Conservation (phyloP, 2,888 invertebrate species). For the Machimus atricapillus region DNA sequence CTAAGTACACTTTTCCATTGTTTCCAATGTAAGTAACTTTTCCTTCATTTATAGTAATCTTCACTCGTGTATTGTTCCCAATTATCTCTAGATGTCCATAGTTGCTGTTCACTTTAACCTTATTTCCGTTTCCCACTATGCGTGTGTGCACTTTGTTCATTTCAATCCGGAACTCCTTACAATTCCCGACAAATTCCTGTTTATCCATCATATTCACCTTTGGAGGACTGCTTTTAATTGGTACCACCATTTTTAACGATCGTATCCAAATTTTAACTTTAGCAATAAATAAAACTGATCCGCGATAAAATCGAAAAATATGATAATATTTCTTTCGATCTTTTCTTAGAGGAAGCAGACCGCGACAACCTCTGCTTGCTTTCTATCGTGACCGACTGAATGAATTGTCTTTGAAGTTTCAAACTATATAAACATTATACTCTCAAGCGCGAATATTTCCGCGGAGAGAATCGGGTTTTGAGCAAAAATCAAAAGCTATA, state of each 20-base stretch:
- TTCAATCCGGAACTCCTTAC: constrained; percentile 59
- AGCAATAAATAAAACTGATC: neutral
- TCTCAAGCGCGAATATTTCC: too few species aligned
- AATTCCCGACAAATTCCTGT: constrained; percentile 57
- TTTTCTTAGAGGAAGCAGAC: neutral
- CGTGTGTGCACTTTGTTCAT: constrained; percentile 55
- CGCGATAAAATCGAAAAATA: neutral
- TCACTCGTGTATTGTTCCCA: constrained; percentile 57
- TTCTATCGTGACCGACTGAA: constrained; percentile 39
- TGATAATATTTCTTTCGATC: neutral
- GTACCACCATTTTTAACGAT: constrained; percentile 44
- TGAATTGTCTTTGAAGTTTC: neutral
- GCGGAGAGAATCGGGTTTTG: neutral
- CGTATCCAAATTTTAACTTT: neutral
- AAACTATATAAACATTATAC: constrained; percentile 46
- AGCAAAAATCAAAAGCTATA: neutral
- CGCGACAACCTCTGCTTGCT: neutral
- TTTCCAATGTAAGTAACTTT: constrained; percentile 58
- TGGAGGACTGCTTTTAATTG: constrained; percentile 35
- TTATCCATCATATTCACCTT: constrained; percentile 39
- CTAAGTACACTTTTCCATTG: constrained; percentile 58
- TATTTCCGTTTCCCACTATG: constrained; percentile 59
- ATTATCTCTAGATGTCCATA: constrained; percentile 56
- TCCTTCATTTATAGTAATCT: constrained; percentile 57
- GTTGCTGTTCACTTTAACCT: constrained; percentile 57